Conservation (phyloP, 1,140 invertebrate species). For the Kradibia gibbosae region DNA sequence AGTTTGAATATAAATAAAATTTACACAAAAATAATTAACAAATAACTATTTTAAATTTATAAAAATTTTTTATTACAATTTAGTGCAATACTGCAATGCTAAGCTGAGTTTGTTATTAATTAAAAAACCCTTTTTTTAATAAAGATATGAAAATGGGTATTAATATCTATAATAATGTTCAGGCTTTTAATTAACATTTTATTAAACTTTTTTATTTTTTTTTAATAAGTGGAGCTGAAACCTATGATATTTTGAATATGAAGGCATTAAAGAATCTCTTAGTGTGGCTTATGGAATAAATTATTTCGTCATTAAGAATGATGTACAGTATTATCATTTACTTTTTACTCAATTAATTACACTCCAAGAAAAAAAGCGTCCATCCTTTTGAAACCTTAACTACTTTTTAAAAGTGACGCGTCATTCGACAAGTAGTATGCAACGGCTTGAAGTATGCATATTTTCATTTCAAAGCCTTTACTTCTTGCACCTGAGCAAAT, state of each 20-base stretch:
- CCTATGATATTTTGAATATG: not conserved
- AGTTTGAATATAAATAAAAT: too few relatives aligned
- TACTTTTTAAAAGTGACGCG: slow-evolving; percentile 61
- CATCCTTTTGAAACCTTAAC: slow-evolving; percentile 19
- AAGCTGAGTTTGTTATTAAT: not conserved
- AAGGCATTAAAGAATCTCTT: slow-evolving; percentile 3
- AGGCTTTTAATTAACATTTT: not conserved
- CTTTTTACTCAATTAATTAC: slow-evolving; percentile 41
- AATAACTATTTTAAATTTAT: too few relatives aligned
- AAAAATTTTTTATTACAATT: slow-evolving; percentile 9
- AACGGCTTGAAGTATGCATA: slow-evolving; percentile 6
- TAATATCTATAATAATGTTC: not conserved
- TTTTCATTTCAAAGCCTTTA: slow-evolving; percentile 17
- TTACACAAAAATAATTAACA: too few relatives aligned
- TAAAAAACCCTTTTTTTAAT: not conserved
- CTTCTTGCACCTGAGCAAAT: slow-evolving; percentile 50
- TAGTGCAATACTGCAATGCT: not conserved
- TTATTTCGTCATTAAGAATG: slow-evolving; percentile 31
- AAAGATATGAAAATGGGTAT: not conserved
- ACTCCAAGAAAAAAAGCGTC: not conserved
- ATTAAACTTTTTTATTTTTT: not conserved
- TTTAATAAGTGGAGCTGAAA: not conserved
- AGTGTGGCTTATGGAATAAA: slow-evolving; percentile 16
- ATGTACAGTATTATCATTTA: not conserved
- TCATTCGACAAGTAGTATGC: slow-evolving; percentile 56